Percentiles rank a stretch among this genome's conserved stretches.
Evolutionary conservation across 2,113 vertebrate species (phyloP).

Genomic region (Campylorhamphus procurvoides): DNA sequence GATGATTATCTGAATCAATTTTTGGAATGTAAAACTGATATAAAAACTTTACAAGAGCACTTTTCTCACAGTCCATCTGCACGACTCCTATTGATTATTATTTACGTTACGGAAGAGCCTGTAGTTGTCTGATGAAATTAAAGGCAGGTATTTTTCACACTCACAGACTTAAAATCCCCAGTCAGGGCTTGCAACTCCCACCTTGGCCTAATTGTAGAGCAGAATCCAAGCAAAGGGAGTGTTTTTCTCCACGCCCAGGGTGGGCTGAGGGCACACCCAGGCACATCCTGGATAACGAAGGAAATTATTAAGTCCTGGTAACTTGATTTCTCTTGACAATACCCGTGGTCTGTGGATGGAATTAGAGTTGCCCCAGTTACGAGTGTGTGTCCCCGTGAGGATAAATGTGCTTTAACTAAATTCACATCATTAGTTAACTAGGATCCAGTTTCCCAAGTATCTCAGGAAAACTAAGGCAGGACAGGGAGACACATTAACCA

Average conservation of each 20-base stretch:
- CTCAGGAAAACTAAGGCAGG: background rate
- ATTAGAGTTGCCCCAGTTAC: background rate
- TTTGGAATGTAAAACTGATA: background rate
- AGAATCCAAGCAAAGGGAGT: background rate
- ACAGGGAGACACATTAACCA: background rate
- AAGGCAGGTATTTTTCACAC: background rate
- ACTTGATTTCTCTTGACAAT: background rate
- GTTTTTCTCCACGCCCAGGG: accelerated
- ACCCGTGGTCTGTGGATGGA: background rate
- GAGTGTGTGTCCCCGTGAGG: background rate
- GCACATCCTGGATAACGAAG: background rate
- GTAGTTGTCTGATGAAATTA: background rate
- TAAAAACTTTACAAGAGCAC: background rate
- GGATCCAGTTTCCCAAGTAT: background rate
- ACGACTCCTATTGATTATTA: background rate
- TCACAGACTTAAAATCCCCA: background rate
- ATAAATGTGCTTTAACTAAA: background rate
- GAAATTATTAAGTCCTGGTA: background rate
- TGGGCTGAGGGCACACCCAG: background rate
- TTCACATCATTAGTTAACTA: background rate
- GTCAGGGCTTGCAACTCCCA: background rate
- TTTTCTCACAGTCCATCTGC: background rate
- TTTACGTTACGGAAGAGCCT: background rate
- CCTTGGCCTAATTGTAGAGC: background rate
- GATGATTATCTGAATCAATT: background rate